These are phyloP conservation scores for Acleris emargana DNA, from an alignment of 2,888 invertebrate genomes.

Conservation along the genomic window DNA sequence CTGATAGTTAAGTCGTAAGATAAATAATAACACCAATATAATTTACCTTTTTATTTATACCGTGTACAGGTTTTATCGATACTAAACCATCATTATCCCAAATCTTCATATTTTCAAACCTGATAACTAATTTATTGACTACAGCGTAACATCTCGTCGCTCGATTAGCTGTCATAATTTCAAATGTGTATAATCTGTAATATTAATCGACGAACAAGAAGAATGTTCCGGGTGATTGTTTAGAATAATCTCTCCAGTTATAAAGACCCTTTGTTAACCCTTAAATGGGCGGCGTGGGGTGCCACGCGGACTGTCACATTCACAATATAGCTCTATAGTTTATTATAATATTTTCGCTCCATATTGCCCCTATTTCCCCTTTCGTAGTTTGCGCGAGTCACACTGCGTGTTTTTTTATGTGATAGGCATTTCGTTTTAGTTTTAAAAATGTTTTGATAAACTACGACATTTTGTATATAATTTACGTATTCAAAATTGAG, in stretches of 20 bases:
- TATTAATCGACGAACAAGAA: constrained; percentile 65
- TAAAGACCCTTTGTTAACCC: constrained; percentile 76
- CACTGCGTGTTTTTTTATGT: constrained; percentile 44
- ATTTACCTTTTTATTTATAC: too few relatives aligned
- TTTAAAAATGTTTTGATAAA: too few relatives aligned
- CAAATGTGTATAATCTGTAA: constrained; percentile 58
- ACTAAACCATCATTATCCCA: too few relatives aligned
- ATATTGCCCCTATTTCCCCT: constrained; percentile 69
- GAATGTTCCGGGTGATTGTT: constrained; percentile 73
- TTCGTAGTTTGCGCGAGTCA: constrained; percentile 44
- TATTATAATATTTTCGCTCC: constrained; percentile 79
- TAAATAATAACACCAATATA: too few relatives aligned
- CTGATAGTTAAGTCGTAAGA: too few relatives aligned
- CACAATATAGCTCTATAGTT: constrained; percentile 79
- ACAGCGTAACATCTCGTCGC: not conserved
- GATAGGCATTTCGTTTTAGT: not conserved
- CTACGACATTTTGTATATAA: too few relatives aligned
- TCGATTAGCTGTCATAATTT: constrained; percentile 42
- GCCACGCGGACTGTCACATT: constrained; percentile 80
- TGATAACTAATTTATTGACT: too few relatives aligned
- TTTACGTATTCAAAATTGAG: too few relatives aligned
- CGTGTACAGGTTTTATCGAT: too few relatives aligned
- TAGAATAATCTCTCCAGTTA: constrained; percentile 74
- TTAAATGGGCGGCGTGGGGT: constrained; percentile 64
- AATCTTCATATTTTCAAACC: not conserved